Evolutionary conservation across 2,113 vertebrate species (phyloP).

Genomic region (Origma solitaria): DNA sequence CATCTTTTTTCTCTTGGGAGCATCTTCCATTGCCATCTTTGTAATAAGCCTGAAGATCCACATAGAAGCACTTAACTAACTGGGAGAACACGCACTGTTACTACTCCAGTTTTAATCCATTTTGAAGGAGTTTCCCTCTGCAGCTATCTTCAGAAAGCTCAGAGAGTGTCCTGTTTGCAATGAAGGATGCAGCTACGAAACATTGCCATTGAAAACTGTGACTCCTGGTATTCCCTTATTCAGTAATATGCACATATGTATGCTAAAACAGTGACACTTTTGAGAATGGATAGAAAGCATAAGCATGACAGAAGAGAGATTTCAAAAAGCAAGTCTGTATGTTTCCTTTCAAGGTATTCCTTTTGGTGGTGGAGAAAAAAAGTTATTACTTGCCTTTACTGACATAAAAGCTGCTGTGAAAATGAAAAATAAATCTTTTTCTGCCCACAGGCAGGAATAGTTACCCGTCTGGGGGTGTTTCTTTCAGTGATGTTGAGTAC

Average conservation of each 20-base stretch:
- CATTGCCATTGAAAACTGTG: fast-evolving
- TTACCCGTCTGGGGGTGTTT: neutral
- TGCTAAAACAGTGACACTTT: neutral
- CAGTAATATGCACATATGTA: neutral
- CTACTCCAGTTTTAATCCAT: neutral
- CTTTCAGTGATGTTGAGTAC: neutral
- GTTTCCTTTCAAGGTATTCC: neutral
- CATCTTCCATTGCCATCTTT: neutral
- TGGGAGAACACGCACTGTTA: neutral
- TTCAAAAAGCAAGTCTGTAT: neutral
- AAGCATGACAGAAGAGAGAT: neutral
- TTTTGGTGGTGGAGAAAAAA: neutral
- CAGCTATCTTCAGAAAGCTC: neutral
- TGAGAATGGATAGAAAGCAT: neutral
- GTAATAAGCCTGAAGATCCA: neutral
- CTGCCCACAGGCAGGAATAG: neutral
- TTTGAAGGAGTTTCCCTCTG: neutral
- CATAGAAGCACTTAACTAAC: neutral
- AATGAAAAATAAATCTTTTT: neutral
- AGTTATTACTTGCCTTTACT: neutral
- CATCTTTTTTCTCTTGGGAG: neutral
- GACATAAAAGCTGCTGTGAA: neutral
- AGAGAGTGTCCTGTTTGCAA: neutral
- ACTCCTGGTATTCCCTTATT: neutral
- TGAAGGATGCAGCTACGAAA: neutral